These are phyloP conservation scores for Globodera ellingtonae DNA, from an alignment of 1,140 invertebrate genomes.

Conservation along the genomic window DNA sequence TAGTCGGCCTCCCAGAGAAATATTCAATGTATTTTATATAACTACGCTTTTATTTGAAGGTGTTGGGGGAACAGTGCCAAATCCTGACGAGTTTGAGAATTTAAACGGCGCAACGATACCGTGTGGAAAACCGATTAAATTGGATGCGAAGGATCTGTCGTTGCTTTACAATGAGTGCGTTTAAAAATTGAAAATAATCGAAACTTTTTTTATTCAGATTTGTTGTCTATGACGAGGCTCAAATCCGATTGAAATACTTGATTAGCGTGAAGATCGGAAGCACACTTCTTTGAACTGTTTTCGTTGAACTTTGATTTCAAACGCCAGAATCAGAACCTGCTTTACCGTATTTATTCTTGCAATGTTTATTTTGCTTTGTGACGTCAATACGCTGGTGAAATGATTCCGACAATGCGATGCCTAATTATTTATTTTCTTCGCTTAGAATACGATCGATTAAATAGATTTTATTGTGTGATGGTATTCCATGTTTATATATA, in stretches of 20 bases:
- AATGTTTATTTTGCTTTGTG: background rate
- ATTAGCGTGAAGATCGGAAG: constrained; percentile 48
- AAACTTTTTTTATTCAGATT: constrained; percentile 69
- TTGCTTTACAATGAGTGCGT: constrained; percentile 53
- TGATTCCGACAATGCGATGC: too few relatives aligned
- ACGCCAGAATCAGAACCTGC: background rate
- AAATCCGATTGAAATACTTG: constrained; percentile 74
- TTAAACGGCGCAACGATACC: constrained; percentile 46
- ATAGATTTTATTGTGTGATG: too few relatives aligned
- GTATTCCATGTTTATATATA: too few relatives aligned
- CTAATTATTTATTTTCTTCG: too few relatives aligned
- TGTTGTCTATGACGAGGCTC: constrained; percentile 87
- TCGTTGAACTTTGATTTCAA: background rate
- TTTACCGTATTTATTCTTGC: constrained; percentile 1
- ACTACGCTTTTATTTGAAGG: constrained; percentile 38
- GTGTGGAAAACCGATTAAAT: constrained; percentile 38
- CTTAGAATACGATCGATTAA: too few relatives aligned
- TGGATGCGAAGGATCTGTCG: constrained; percentile 13
- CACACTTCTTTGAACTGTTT: constrained; percentile 29
- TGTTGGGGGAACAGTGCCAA: constrained; percentile 44
- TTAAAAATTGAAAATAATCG: background rate
- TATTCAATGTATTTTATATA: too few relatives aligned
- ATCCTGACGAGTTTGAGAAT: constrained; percentile 35
- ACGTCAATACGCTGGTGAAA: too few relatives aligned
- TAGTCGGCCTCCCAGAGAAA: background rate